These are phyloP conservation scores for Idaea straminata DNA, from an alignment of 2,888 invertebrate species.

Conservation along the genomic window DNA sequence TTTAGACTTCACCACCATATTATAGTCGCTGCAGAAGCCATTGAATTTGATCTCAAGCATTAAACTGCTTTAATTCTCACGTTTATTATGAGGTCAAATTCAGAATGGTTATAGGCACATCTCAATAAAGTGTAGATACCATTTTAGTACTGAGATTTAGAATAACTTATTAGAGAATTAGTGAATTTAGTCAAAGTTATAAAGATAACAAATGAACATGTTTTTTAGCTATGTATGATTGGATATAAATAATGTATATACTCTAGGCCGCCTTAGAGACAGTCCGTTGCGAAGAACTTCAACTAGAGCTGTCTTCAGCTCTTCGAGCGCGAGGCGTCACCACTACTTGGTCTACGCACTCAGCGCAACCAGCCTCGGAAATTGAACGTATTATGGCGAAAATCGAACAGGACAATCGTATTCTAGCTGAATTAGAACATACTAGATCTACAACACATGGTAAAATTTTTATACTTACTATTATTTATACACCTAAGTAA, in stretches of 20 bases:
- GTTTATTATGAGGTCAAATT: not conserved
- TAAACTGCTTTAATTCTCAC: not conserved
- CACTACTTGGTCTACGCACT: conserved; percentile 61
- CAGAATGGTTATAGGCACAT: not conserved
- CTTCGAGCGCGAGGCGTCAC: conserved; percentile 73
- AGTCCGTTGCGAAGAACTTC: conserved; percentile 92
- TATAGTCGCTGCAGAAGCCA: not conserved
- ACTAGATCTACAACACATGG: conserved; percentile 86
- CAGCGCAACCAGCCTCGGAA: conserved; percentile 83
- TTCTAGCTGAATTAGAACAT: conserved; percentile 94
- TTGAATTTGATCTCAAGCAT: not conserved
- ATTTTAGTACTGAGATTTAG: not conserved
- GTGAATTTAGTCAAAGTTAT: not conserved
- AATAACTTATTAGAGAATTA: not conserved
- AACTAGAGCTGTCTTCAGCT: conserved; percentile 90
- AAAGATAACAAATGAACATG: not conserved
- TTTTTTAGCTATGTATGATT: not conserved
- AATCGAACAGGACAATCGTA: conserved; percentile 94
- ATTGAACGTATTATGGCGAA: conserved; percentile 97
- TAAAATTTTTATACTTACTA: conserved; percentile 34
- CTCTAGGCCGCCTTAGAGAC: conserved; percentile 82
- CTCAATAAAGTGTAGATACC: not conserved
- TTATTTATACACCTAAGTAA: conserved; percentile 13
- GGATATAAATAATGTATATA: not conserved
- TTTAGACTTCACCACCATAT: not conserved